A percentile compares a stretch with the other conserved stretches of the same genome.
These are phyloP conservation scores for Ceyx margarethae DNA, from an alignment of 2,113 vertebrate genomes.

Conservation along the genomic window DNA sequence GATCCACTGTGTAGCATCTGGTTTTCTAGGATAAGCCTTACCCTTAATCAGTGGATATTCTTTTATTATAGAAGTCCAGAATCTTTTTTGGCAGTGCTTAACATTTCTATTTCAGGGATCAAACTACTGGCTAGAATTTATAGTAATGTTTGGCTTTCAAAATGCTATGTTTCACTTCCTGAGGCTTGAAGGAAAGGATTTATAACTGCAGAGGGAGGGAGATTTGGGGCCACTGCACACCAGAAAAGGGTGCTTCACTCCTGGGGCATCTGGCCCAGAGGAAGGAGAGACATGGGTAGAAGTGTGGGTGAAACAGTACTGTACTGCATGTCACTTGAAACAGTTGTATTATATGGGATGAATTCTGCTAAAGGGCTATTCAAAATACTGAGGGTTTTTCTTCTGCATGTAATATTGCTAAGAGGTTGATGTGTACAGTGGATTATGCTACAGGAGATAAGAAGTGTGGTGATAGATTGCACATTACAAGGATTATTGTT, in stretches of 20 bases:
- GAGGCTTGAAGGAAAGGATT: neutral
- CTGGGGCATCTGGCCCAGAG: neutral
- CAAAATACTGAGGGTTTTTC: neutral
- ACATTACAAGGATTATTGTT: constrained; percentile 18
- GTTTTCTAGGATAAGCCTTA: neutral
- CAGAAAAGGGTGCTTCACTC: neutral
- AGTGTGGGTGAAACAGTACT: neutral
- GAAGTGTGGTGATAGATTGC: neutral
- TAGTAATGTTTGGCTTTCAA: neutral
- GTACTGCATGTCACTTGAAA: neutral
- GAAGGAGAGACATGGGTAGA: neutral
- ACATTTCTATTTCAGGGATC: constrained; percentile 20
- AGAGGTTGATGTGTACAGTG: neutral
- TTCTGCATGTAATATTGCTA: neutral
- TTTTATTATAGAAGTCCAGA: constrained; percentile 25
- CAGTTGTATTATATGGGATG: neutral
- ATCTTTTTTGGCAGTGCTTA: constrained; percentile 9
- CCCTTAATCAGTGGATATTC: neutral
- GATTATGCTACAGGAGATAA: neutral
- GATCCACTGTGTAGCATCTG: neutral
- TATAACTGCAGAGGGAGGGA: neutral
- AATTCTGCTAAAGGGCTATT: neutral
- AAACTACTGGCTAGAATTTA: constrained; percentile 6
- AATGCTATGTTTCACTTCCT: constrained; percentile 7
- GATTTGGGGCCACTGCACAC: neutral